Percentiles rank a stretch among this genome's conserved stretches.
phyloP scores from a whole-genome alignment of 2,888 invertebrate genomes.

The Chaitophorus viminalis region DNA sequence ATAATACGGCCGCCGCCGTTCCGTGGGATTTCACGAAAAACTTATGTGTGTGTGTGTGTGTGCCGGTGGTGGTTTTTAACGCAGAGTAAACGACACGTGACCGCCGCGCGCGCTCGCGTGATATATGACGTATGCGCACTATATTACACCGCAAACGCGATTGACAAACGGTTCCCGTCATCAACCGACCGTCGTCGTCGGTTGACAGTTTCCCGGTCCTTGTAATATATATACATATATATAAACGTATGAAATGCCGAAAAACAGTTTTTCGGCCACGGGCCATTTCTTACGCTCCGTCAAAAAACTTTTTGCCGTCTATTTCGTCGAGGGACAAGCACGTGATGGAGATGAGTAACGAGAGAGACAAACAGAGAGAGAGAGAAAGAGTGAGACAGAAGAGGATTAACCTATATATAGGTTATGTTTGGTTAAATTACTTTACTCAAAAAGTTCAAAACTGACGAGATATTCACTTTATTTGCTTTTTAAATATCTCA shows the following conservation, averaged over 20 bases:
- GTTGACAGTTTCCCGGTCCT: slow-evolving; percentile 6
- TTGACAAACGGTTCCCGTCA: slow-evolving; percentile 52
- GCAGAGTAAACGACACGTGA: slow-evolving; percentile 57
- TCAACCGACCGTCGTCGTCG: slow-evolving; percentile 12
- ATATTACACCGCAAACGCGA: slow-evolving; percentile 15
- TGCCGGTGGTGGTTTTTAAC: not conserved
- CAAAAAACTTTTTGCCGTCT: slow-evolving; percentile 14
- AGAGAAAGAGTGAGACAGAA: not conserved
- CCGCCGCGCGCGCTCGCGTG: slow-evolving; percentile 37
- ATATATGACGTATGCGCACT: not conserved
- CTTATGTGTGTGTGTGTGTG: not conserved
- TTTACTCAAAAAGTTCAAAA: no score
- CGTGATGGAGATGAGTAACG: not conserved
- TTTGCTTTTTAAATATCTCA: no score
- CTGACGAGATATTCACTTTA: no score
- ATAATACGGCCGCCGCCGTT: not conserved
- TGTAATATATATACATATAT: not conserved
- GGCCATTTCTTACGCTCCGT: slow-evolving; percentile 45
- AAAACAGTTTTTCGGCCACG: slow-evolving; percentile 27
- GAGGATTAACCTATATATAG: no score
- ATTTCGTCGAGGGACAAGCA: not conserved
- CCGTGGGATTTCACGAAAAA: slow-evolving; percentile 33
- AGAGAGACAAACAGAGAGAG: not conserved
- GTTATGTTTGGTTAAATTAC: no score
- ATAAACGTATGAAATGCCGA: not conserved